A percentile compares a stretch with the other conserved stretches of the same genome.
Evolutionary conservation across 2,888 invertebrate genomes (phyloP).

Genomic region (Pyralis farinalis): DNA sequence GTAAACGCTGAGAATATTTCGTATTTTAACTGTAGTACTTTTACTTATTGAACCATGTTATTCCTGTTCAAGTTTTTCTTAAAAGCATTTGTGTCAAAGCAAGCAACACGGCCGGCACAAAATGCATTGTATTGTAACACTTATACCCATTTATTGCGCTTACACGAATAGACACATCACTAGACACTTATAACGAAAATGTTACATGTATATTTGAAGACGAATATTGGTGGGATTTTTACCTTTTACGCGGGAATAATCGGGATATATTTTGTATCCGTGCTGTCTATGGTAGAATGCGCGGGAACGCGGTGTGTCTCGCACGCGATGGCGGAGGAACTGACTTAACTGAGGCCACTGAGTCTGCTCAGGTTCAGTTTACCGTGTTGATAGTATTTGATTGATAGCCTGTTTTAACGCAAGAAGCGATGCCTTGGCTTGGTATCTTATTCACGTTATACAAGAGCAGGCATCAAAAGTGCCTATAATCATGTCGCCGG

Average conservation of each 20-base stretch:
- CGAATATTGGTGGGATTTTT: slow-evolving; percentile 17
- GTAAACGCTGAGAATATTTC: no score
- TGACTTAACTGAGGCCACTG: slow-evolving; percentile 29
- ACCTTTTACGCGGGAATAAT: slow-evolving; percentile 56
- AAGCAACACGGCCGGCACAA: slow-evolving; percentile 41
- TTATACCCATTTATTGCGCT: not conserved
- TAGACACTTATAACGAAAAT: slow-evolving; percentile 18
- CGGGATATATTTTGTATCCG: slow-evolving; percentile 31
- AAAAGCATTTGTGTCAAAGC: slow-evolving; percentile 22
- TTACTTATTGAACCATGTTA: not conserved
- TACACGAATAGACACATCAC: not conserved
- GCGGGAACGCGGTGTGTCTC: slow-evolving; percentile 55
- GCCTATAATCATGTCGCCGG: no score
- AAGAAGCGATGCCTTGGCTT: not conserved
- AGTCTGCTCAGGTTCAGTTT: slow-evolving; percentile 5
- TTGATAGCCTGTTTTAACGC: not conserved
- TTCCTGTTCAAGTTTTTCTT: slow-evolving; percentile 22
- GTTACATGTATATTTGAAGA: slow-evolving; percentile 18
- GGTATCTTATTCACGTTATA: no score
- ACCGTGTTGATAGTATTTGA: slow-evolving; percentile 9
- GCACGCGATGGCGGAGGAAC: slow-evolving; percentile 45
- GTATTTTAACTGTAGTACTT: not conserved
- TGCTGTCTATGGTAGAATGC: slow-evolving; percentile 43
- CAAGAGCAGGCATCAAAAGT: no score
- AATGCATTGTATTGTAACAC: slow-evolving; percentile 13